Evolutionary conservation across 2,113 vertebrate genomes (phyloP), one percentile per base, ranked within the genome.

Genomic region (Nerophis lumbriciformis): DNA sequence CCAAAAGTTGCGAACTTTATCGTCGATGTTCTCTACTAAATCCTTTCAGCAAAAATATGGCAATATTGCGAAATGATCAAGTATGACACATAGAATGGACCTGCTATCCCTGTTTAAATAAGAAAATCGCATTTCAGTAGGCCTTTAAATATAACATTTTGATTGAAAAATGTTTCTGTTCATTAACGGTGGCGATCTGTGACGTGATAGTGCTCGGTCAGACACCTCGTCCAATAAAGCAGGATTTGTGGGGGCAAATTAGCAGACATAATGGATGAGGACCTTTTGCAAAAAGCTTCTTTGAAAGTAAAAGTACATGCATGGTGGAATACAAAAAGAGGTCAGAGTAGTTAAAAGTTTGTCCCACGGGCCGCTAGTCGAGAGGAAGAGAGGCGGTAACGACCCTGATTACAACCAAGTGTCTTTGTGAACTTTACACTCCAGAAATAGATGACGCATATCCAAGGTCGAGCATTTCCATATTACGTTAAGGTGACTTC

Each of bases 281-380:
- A 53, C 51, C 16, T 62, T 42, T 37, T 39, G 44, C 21, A 49
- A 19, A n/a, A 53, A 50, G 14, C 61, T 64, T 76, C 53, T 64
- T 19, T 68, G 52, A 39, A 74, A 58, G 53, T 58, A 54, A 67
- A 16, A 50, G 48, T 48, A 37, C 21, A 60, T 44, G 56, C 38
- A 68, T 75, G 68, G 65, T 69, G 56, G 63, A 70, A 44, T 21
- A 63, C 49, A 55, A 76, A 85, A 75, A 62, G 47, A 75, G 63
- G 73, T 63, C 67, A 64, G 3, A 39, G 55, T 58, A 38, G 52
- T 61, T 51, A 39, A 73, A 11, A 44, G 54, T 60, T 28, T 74
- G 66, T 69, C 71, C 68, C 61, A 58, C 10, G 48, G 71, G 60
- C 57, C 57, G 64, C 44, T 35, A 48, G 45, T 8, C 52, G 67